Base-by-base conservation (phyloP, 2,888 invertebrate species). In the Agelastica alni region DNA sequence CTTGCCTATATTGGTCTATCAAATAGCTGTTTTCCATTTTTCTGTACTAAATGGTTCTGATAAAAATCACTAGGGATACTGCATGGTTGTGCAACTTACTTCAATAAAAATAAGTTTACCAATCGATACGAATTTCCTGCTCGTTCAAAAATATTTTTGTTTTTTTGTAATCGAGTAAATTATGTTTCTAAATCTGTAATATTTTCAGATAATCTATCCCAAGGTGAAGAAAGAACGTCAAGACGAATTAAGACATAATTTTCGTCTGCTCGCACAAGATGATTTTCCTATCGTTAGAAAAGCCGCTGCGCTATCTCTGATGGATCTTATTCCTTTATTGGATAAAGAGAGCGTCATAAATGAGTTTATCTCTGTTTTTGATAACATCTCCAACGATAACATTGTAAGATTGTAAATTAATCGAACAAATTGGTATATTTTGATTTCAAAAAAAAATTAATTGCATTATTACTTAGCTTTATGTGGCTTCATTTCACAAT, bases 271-370 rank as follows among this genome's bases (percentile, higher is more conserved):
- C 2, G 65, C 69, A 9, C 70, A 72, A 54, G 73, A 74, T 41
- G 75, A 74, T 10, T 70, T 72, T 0, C 70, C 74, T 0, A 65
- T 74, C 58, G 70, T 75, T 4, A 59, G 73, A 49, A 67, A 68
- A 51, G 61, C 69, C 16, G 68, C 71, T 9, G 73, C 70, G 3
- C 60, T 51, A 5, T 61, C 63, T 26, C 63, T 74, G 3, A 46
- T 69, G 2, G 67, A 70, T 7, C 66, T 75, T 16, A 65, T 71
- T 3, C 53, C 59, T 12, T 54, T 67, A 1, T 47, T 74, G 10
- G 72, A 75, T 37, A 58, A 65, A 9, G 63, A 72, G n/a, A 53
- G 65, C 43, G 46, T 74, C 2, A 68, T 65, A 47, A 63, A 64
- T 13, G 73, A 75, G 41, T 68, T 75, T 53, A 62, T 75, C 13